These are phyloP conservation scores for Virgularia gustaviana DNA, from an alignment of 92 coral and sea anemone genomes.

Conservation along the genomic window DNA sequence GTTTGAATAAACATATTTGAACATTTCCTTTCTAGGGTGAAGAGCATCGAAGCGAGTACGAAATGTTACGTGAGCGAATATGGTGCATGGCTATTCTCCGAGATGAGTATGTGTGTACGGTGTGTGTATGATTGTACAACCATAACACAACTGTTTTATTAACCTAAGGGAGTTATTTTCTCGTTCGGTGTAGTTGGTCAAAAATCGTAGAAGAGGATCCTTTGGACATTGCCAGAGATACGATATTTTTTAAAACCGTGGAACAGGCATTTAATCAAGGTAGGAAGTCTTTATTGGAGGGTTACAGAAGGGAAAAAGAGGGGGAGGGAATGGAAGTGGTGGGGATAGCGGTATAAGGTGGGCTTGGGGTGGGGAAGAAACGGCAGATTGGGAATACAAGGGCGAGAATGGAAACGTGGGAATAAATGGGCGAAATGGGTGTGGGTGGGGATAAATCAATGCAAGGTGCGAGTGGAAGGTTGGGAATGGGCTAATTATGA, in stretches of 20 bases:
- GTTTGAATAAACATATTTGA: too few relatives aligned
- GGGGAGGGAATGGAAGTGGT: too few relatives aligned
- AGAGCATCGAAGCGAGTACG: slow-evolving; percentile 43
- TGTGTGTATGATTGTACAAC: not conserved
- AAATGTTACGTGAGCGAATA: slow-evolving; percentile 60
- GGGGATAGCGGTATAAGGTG: too few relatives aligned
- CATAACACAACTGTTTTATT: not conserved
- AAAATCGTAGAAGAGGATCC: slow-evolving; percentile 73
- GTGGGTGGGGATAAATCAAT: too few relatives aligned
- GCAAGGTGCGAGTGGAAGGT: too few relatives aligned
- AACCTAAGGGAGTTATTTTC: not conserved
- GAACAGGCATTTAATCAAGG: slow-evolving; percentile 90
- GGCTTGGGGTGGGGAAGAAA: not conserved
- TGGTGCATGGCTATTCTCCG: slow-evolving; percentile 88
- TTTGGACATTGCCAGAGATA: slow-evolving; percentile 66
- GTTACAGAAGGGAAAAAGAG: too few relatives aligned
- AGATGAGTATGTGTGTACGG: slow-evolving; percentile 69
- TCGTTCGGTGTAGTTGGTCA: slow-evolving; percentile 60
- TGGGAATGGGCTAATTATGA: too few relatives aligned
- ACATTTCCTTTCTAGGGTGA: slow-evolving; percentile 58
- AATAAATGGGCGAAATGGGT: too few relatives aligned
- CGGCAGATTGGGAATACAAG: too few relatives aligned
- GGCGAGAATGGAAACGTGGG: too few relatives aligned
- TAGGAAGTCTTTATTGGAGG: slow-evolving; percentile 19
- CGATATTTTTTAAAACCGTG: slow-evolving; percentile 86